These are phyloP conservation scores for Hecatera dysodea DNA, from an alignment of 2,888 invertebrate genomes.

Conservation along the genomic window DNA sequence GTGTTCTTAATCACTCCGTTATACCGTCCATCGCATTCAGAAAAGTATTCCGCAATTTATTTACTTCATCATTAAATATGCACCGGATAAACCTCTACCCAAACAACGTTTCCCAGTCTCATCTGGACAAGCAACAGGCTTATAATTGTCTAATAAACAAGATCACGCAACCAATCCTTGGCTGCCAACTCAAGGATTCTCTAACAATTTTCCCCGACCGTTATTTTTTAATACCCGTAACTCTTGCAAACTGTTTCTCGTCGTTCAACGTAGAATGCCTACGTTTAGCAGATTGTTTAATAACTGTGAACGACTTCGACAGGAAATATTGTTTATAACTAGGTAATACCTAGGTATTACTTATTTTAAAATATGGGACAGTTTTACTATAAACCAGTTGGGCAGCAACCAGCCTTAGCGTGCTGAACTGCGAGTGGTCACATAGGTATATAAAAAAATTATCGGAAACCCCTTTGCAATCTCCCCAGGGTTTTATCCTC, in stretches of 20 bases:
- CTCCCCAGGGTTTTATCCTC: too few species aligned
- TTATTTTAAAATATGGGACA: background rate
- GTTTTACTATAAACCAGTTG: too few species aligned
- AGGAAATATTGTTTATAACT: background rate
- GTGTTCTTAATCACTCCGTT: too few species aligned
- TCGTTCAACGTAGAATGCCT: slow-evolving; percentile 1
- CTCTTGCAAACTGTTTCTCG: slow-evolving; percentile 14
- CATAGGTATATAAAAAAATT: too few species aligned
- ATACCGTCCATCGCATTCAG: background rate
- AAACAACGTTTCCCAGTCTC: slow-evolving; percentile 36
- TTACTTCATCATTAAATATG: slow-evolving; percentile 37
- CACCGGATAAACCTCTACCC: slow-evolving; percentile 1
- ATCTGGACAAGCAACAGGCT: slow-evolving; percentile 53
- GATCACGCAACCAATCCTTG: slow-evolving; percentile 30
- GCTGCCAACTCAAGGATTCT: background rate
- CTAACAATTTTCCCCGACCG: background rate
- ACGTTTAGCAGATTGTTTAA: slow-evolving; percentile 11
- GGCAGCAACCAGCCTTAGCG: too few species aligned
- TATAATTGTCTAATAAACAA: slow-evolving; percentile 59
- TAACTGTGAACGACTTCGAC: background rate
- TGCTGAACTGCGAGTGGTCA: too few species aligned
- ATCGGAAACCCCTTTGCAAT: too few species aligned
- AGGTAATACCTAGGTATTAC: too few species aligned
- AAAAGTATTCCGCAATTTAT: slow-evolving; percentile 9
- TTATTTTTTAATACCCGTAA: slow-evolving; percentile 31